phyloP scores from a whole-genome alignment of 2,888 invertebrate species.

The Parnassius orleans region DNA sequence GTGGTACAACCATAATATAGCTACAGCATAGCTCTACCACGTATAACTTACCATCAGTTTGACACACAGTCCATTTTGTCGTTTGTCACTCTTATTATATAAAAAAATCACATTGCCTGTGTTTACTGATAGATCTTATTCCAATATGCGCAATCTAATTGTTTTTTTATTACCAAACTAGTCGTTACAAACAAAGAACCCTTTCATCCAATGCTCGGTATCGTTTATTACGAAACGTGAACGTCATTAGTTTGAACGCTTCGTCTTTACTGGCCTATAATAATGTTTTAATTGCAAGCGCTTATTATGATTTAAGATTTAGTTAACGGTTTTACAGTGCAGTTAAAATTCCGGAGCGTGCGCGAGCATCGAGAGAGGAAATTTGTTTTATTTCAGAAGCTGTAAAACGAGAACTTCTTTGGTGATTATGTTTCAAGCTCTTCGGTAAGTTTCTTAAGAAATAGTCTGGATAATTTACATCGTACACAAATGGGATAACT shows the following conservation, averaged over 20 bases:
- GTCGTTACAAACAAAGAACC: conserved; percentile 4
- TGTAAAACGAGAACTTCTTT: not conserved
- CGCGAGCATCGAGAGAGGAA: not conserved
- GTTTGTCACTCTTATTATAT: not conserved
- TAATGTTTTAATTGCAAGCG: conserved; percentile 12
- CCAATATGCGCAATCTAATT: not conserved
- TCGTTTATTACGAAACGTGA: conserved; percentile 29
- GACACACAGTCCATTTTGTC: not conserved
- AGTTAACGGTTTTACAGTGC: conserved; percentile 17
- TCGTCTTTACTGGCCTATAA: conserved; percentile 12
- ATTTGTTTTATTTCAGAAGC: not conserved
- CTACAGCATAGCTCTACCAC: too few relatives aligned
- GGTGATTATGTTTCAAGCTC: not conserved
- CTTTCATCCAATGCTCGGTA: conserved; percentile 33
- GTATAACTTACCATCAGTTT: too few relatives aligned
- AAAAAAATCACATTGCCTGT: too few relatives aligned
- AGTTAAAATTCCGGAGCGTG: conserved; percentile 13
- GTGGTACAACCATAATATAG: too few relatives aligned
- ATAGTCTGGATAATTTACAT: too few relatives aligned
- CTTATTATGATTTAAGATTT: conserved; percentile 11
- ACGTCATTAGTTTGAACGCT: conserved; percentile 1
- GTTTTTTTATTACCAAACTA: not conserved
- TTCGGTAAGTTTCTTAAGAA: too few relatives aligned
- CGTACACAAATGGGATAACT: too few relatives aligned
- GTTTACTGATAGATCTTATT: not conserved